Base-by-base conservation (phyloP, 2,797 vertebrate genomes). In the Alcedo atthis region DNA sequence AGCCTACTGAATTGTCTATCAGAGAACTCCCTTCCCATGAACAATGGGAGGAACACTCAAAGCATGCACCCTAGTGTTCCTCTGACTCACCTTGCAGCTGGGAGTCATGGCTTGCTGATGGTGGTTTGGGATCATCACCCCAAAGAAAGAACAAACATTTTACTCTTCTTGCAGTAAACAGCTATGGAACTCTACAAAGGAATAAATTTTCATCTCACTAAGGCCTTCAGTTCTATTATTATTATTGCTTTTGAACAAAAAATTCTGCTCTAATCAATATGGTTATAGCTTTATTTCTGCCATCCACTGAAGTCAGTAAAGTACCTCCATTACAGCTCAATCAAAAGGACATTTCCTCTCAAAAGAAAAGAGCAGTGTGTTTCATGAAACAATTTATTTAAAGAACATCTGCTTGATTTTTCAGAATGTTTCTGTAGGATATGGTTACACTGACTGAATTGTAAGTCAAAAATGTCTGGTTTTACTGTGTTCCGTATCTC, bases 391-490 rank as follows among this genome's bases (percentile, higher is more conserved):
- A 68, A 85, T 85, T 93, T 92, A 88, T 89, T 92, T 96, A 87
- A 93, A 95, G 81, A 94, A 93, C 88, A 96, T 94, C 95, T 96
- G 94, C 94, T 82, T 80, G 67, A 91, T 17, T 81, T 93, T 94
- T 80, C 71, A 85, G 68, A 90, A 62, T 78, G 75, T 91, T 94
- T 51, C 91, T 92, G 58, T 87, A 95, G 84, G 93, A 92, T 94
- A 92, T 26, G 49, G 75, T 94, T 96, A 92, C 91, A 80, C 24
- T 90, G 81, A 91, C 26, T 90, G 81, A 90, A 91, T 71, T 62
- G 12, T 68, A 88, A 92, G 91, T 87, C 86, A 95, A 96, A 96
- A 96, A 95, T 42, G 86, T 85, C 78, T 95, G 83, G 46, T 55
- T 90, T 94, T 89, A 90, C 83, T 81, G 81, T 87, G 81, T 35